Base-by-base conservation (phyloP, 2,113 vertebrate genomes). In the Aptenodytes forsteri region DNA sequence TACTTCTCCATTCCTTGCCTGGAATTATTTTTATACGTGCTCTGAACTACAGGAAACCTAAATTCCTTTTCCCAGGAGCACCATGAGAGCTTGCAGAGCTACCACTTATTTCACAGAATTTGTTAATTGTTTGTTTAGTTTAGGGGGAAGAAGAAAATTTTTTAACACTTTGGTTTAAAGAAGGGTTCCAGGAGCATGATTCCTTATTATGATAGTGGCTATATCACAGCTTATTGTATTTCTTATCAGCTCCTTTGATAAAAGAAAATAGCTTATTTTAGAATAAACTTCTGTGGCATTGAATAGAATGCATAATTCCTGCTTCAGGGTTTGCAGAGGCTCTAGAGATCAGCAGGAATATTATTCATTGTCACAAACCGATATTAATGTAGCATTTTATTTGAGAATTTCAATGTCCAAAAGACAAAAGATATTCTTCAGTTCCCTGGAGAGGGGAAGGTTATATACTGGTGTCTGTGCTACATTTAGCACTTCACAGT, bases 241-340 rank as follows among this genome's bases (percentile, higher is more conserved):
- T 84, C 84, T 94, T 95, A 97, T 89, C 90, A 78, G 19, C 54
- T 82, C 54, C 38, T 95, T 55, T 62, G 80, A 72, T 79, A 90
- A 93, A 90, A 84, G n/a, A 94, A 96, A 96, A 91, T n/a, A 42
- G 70, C 32, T 94, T 83, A 27, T 92, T 96, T 89, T 84, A 85
- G 83, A 91, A 83, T 42, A 89, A 84, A 80, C 73, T 49, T 89
- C 71, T 95, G 27, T 34, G 23, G 67, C 36, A 15, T 65, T 93
- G 83, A 94, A 93, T 15, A 62, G 77, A 83, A 89, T 26, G 50
- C 19, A 38, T 61, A 90, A 94, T 78, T 13, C 10, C 65, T 70
- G 85, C 79, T 94, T 70, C 78, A 62, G 75, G 49, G 46, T 56
- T 82, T 77, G 40, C 64, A 49, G 44, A 52, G 26, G 22, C 83